Conservation (phyloP, 2,888 invertebrate species). For the Azorinus chamasolen region DNA sequence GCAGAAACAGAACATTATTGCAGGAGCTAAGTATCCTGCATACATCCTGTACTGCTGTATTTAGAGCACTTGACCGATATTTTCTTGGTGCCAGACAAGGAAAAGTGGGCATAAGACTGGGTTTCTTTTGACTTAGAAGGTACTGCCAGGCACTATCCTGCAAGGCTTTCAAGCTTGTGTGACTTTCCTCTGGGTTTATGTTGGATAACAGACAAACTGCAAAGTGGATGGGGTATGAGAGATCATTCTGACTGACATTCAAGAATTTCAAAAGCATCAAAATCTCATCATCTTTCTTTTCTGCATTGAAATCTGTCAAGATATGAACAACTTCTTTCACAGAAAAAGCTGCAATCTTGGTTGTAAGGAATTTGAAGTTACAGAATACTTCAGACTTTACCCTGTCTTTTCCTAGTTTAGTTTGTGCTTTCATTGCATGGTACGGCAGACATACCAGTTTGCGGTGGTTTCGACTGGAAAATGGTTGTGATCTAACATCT, state of each 20-base stretch:
- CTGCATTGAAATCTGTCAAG: constrained; percentile 93
- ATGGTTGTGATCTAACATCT: constrained; percentile 79
- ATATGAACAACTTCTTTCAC: constrained; percentile 89
- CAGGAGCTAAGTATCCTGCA: constrained; percentile 42
- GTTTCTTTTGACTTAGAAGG: constrained; percentile 54
- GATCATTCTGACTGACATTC: constrained; percentile 55
- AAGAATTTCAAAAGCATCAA: constrained; percentile 88
- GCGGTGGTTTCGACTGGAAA: constrained; percentile 68
- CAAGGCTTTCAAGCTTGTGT: constrained; percentile 62
- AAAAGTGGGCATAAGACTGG: constrained; percentile 73
- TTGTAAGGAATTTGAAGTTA: constrained; percentile 74
- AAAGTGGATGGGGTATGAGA: constrained; percentile 58
- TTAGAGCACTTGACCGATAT: constrained; percentile 58
- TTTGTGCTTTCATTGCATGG: constrained; percentile 68
- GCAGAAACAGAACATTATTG: constrained; percentile 52
- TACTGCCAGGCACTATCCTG: constrained; percentile 57
- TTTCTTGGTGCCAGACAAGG: constrained; percentile 71
- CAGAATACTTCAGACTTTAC: constrained; percentile 73
- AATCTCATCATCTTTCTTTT: constrained; percentile 92
- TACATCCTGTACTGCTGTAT: constrained; percentile 44
- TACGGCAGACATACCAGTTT: constrained; percentile 77
- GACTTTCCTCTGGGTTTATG: constrained; percentile 49
- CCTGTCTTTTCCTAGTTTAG: constrained; percentile 47
- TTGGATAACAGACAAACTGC: constrained; percentile 72
- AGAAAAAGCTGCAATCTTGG: constrained; percentile 73